Percentiles rank a stretch among this genome's conserved stretches.
Conservation (phyloP, 1,140 invertebrate species). For the Nasonia giraulti region DNA sequence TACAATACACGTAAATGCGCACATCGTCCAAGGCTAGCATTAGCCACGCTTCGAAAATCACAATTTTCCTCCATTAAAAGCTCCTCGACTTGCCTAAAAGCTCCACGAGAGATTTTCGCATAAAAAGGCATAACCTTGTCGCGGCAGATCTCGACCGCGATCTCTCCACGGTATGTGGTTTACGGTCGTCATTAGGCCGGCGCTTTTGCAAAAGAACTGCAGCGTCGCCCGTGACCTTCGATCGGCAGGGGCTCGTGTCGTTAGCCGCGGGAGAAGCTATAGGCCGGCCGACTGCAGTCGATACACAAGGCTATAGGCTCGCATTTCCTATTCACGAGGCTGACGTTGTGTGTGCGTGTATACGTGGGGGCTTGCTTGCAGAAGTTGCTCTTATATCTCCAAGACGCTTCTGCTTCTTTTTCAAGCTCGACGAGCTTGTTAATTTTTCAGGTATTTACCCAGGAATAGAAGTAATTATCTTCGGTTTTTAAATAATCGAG, state of each 20-base stretch:
- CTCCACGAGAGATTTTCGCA: neutral
- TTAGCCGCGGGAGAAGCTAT: conserved; percentile 3
- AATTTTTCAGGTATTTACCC: no score
- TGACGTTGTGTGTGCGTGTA: no score
- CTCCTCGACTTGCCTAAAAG: neutral
- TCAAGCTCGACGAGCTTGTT: no score
- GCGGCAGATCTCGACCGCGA: neutral
- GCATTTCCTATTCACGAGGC: conserved; percentile 33
- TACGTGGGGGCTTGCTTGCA: no score
- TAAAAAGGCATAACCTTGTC: neutral
- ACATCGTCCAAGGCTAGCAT: neutral
- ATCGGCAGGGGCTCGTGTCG: neutral
- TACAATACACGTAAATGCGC: neutral
- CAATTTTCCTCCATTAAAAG: neutral
- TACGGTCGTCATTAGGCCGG: neutral
- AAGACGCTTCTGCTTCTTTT: no score
- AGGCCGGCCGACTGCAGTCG: neutral
- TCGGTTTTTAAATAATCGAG: neutral
- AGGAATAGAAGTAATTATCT: no score
- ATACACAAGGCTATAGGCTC: conserved; percentile 14
- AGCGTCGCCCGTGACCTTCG: conserved; percentile 24
- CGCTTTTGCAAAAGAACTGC: neutral
- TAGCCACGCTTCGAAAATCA: neutral
- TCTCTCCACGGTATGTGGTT: neutral
- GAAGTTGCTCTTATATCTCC: no score